Evolutionary conservation across 2,797 vertebrate species (phyloP), one percentile per base, ranked within the genome.

Genomic region (Prionace glauca): DNA sequence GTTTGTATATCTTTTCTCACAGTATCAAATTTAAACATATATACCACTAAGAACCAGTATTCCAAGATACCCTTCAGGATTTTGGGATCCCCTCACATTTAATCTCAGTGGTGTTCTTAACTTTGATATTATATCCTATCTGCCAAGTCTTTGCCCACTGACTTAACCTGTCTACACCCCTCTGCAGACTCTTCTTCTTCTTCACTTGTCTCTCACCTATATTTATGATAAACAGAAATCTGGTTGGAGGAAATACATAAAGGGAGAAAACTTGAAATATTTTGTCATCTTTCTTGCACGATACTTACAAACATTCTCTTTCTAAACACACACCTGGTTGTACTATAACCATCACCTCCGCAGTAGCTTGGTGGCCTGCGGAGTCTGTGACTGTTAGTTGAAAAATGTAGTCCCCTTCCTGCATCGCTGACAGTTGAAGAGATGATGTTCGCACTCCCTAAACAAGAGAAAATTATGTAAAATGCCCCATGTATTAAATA

Each of bases 321-420:
- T 71, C 36, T 24, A 88, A 87, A 69, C 22, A 95, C 97, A 97
- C 96, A 99, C 99, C 99, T 97, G 99, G 99, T 96, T 99, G 99
- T 95, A 99, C 99, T 62, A 99, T 99, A 81, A 99, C 99, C 0
- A 98, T 99, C 97, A 99, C 99, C 96, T 99, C 98, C 22, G 98
- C 98, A 0, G 98, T 99, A 97, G 98, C 98, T 96, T 99, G 99
- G 96, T 99, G 99, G 96, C 98, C 98, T 29, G 98, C 97, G 0
- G 99, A 98, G 97, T 99, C 99, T 0, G 98, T 99, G 96, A 99
- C 99, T 0, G 98, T 99, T 90, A 99, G 98, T 97, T 99, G 98
- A 96, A 99, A 99, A 95, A 99, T 99, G 96, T 99, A 99, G 97
- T 99, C 99, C 81, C 99, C 99, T 97, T 99, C 99, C 96, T 99